Evolutionary conservation across 1,140 invertebrate genomes (phyloP), one percentile per base, ranked within the genome.

Genomic region (Lasioglossum baleicum): DNA sequence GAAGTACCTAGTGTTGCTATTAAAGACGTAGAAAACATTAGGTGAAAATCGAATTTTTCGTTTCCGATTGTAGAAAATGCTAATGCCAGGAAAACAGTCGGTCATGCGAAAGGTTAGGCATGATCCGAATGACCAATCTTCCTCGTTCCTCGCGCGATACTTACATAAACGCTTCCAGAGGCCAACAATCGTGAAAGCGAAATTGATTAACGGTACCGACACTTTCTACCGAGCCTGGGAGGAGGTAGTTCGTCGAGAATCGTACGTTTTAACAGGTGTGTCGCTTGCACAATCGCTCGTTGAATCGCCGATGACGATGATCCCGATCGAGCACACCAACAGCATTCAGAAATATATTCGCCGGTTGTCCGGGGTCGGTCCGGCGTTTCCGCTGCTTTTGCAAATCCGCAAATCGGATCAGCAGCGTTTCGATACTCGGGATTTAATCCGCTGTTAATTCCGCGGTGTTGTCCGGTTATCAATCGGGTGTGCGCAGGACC

Each of bases 381-480:
- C 6, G 0, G 15, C 7, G n/a, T 35, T 5, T 17, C 22, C 17
- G 56, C 11, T 40, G 20, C 60, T 61, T 17, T 15, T 13, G 40
- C 20, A 13, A 26, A 17, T 26, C 69, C 35, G 26, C 60, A 67
- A 80, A 77, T 67, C 48, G 58, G 82, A 71, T 83, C 66, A 67
- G 6, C 2, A 2, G n/a, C 15, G 20, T 17, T 10, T 44, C 53
- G n/a, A 35, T 73, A 80, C 60, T 15, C 31, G 20, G 71, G 58
- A 48, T 73, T 78, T 66, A 61, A 71, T 82, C 40, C 26, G 48
- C 56, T 42, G 44, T 35, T 64, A 75, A 75, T 75, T 40, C 26
- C 56, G 26, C 11, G 64, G 20, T 15, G 17, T 56, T 67, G 31
- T 51, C 35, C n/a, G 20, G 31, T 83, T 58, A 60, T 83, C 77